Percentiles rank a stretch among this genome's conserved stretches.
phyloP scores from a whole-genome alignment of 1,140 invertebrate species.

The Probaryconus sp. region DNA sequence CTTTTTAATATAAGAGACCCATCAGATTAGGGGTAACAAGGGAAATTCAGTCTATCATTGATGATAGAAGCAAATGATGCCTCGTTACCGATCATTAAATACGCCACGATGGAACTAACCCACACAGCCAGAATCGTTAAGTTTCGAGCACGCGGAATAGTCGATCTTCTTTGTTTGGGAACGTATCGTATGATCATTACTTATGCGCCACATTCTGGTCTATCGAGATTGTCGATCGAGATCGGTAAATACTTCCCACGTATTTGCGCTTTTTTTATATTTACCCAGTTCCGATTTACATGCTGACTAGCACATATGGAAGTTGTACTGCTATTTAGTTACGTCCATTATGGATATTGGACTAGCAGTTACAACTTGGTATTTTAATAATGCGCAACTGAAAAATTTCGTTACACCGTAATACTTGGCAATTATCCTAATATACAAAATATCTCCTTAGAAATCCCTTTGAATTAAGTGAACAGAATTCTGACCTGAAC shows the following conservation, averaged over 20 bases:
- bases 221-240: conserved; percentile 4
- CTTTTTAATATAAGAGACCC: too few species aligned
- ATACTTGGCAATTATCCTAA: neutral
- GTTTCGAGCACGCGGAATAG: neutral
- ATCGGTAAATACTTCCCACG: conserved; percentile 5
- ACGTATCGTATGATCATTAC: conserved; percentile 10
- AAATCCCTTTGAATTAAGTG: too few species aligned
- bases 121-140: neutral
- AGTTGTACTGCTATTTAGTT: neutral
- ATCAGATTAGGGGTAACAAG: too few species aligned
- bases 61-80: neutral
- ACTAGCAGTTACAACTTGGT: neutral
- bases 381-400: neutral
- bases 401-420: conserved; percentile 1
- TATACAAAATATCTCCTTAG: too few species aligned
- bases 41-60: neutral
- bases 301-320: neutral
- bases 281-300: neutral
- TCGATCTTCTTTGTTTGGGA: conserved; percentile 3
- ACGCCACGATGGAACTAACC: neutral
- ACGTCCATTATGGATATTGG: neutral
- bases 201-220: conserved; percentile 4
- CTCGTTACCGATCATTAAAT: neutral
- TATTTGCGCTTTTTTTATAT: neutral
- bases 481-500: too few species aligned